Conservation (phyloP, 2,113 vertebrate species). For the Ancistrus triradiatus region DNA sequence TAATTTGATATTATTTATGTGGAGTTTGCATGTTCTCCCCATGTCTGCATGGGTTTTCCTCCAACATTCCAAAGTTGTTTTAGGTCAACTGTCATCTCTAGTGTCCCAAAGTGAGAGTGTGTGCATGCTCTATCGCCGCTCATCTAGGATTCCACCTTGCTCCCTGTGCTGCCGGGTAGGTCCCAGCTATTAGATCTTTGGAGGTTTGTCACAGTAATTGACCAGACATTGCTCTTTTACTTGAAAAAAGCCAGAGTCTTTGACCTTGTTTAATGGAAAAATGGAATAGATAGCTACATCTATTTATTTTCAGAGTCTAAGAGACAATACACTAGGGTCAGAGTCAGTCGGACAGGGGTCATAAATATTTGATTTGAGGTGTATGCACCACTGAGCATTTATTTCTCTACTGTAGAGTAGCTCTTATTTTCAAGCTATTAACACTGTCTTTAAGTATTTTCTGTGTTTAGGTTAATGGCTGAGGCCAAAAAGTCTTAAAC, state of each 20-base stretch:
- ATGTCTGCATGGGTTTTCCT: too few species aligned
- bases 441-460: slow-evolving; percentile 22
- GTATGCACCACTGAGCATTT: slow-evolving; percentile 27
- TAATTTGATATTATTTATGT: too few species aligned
- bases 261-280: slow-evolving; percentile 23
- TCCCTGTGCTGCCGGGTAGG: not conserved
- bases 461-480: slow-evolving; percentile 22
- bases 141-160: too few species aligned
- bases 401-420: slow-evolving; percentile 17
- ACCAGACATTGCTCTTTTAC: not conserved
- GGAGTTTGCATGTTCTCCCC: too few species aligned
- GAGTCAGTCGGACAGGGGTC: slow-evolving; percentile 23
- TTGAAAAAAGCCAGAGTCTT: slow-evolving; percentile 4
- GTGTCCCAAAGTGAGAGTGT: too few species aligned
- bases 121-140: too few species aligned
- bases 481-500: slow-evolving; percentile 11
- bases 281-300: slow-evolving; percentile 3
- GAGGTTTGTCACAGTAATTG: slow-evolving; percentile 8
- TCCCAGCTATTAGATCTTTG: not conserved
- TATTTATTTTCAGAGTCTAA: slow-evolving; percentile 25
- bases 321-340: slow-evolving; percentile 23
- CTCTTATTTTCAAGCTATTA: slow-evolving; percentile 33
- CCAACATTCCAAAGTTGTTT: too few species aligned
- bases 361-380: slow-evolving; percentile 42
- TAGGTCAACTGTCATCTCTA: too few species aligned